Evolutionary conservation across 1,140 invertebrate genomes (phyloP).

Genomic region (Aphelenchoides avenae): DNA sequence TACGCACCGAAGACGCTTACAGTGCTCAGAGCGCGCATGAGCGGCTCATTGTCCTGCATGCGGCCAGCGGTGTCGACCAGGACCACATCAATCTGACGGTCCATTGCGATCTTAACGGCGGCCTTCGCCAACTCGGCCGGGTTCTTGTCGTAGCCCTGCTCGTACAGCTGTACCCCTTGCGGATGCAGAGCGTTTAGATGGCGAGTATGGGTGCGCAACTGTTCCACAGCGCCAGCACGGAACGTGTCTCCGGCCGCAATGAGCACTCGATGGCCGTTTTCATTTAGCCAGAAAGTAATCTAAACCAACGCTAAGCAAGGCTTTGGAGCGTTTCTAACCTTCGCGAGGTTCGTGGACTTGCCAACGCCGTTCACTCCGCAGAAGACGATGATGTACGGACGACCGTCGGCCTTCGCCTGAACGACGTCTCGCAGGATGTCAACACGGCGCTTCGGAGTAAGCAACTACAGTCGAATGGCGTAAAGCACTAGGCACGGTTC

Average conservation of each 20-base stretch:
- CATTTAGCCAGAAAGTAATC: conserved; percentile 98
- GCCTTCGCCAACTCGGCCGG: conserved; percentile 95
- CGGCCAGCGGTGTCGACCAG: conserved; percentile 94
- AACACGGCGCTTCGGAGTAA: conserved; percentile 86
- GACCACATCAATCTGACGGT: conserved; percentile 80
- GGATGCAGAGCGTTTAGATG: conserved; percentile 92
- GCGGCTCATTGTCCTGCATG: conserved; percentile 99
- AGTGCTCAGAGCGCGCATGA: conserved; percentile 93
- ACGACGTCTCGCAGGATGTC: conserved; percentile 93
- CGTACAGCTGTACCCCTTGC: conserved; percentile 82
- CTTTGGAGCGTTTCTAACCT: conserved; percentile 66
- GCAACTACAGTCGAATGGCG: conserved; percentile 66
- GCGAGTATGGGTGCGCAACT: conserved; percentile 86
- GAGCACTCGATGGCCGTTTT: conserved; percentile 89
- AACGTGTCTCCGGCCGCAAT: conserved; percentile 99
- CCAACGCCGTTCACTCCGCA: conserved; percentile 99
- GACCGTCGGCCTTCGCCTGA: conserved; percentile 73
- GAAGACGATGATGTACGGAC: conserved; percentile 93
- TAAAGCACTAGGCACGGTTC: conserved; percentile 5
- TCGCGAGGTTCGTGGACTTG: conserved; percentile 98
- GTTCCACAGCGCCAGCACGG: conserved; percentile 95
- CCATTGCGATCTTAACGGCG: conserved; percentile 80
- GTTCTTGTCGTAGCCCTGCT: conserved; percentile 98
- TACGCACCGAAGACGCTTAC: conserved; percentile 56
- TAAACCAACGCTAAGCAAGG: no score